Conservation (phyloP, 2,797 vertebrate species). For the Anguilla marmorata region DNA sequence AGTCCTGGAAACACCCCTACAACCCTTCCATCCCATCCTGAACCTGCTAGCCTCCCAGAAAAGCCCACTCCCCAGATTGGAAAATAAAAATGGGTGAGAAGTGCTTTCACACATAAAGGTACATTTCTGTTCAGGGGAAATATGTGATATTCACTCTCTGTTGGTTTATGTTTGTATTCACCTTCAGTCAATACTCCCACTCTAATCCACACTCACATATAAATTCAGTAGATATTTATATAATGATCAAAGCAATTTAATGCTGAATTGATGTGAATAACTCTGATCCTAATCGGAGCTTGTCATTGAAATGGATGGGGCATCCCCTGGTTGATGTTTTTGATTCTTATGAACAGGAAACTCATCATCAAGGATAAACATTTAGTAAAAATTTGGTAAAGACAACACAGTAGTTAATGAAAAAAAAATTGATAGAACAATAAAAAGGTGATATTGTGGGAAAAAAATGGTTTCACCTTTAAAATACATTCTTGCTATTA, state of each 20-base stretch:
- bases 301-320: neutral
- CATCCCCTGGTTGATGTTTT: neutral
- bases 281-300: neutral
- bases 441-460: neutral
- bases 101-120: neutral
- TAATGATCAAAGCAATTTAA: neutral
- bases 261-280: neutral
- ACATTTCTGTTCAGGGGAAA: neutral
- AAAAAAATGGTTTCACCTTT: neutral
- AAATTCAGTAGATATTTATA: neutral
- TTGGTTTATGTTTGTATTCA: neutral
- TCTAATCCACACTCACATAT: neutral
- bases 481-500: neutral
- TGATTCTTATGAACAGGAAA: neutral
- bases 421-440: neutral
- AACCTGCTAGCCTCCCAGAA: neutral
- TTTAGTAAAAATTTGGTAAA: neutral
- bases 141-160: neutral
- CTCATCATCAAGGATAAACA: neutral
- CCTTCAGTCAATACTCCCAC: neutral
- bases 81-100: neutral
- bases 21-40: neutral
- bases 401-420: neutral
- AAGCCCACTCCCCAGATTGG: constrained; percentile 1
- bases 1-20: neutral